A percentile compares a stretch with the other conserved stretches of the same genome.
These are phyloP conservation scores for Manis crassicaudata DNA, from an alignment of 2,797 vertebrate genomes.

Conservation along the genomic window DNA sequence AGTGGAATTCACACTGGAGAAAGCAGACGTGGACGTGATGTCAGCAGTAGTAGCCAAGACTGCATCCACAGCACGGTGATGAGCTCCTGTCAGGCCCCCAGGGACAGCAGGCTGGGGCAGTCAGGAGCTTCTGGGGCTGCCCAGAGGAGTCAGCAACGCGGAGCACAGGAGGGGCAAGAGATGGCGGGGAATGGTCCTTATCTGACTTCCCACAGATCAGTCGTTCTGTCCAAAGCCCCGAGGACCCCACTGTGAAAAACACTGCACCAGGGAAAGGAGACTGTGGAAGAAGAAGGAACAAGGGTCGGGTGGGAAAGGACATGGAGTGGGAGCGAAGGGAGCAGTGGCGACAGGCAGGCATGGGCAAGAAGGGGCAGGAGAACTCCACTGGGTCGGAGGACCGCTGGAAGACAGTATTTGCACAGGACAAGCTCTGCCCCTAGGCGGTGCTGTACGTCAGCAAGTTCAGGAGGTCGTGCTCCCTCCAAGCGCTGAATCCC, in stretches of 20 bases:
- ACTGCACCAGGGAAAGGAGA: not conserved
- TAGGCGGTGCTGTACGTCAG: conserved; percentile 78
- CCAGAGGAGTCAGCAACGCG: not conserved
- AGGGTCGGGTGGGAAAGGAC: conserved; percentile 8
- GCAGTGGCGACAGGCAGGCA: not conserved
- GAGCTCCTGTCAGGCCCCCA: not conserved
- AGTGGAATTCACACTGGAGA: not conserved
- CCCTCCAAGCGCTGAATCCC: not conserved
- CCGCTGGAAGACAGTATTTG: not conserved
- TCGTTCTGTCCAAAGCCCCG: conserved; percentile 57
- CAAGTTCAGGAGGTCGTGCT: not conserved
- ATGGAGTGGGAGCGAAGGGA: not conserved
- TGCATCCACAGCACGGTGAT: rapidly evolving
- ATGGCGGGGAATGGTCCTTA: conserved; percentile 49
- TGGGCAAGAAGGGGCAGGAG: not conserved
- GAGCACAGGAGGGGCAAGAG: not conserved
- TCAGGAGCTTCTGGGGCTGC: not conserved
- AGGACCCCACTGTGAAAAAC: conserved; percentile 36
- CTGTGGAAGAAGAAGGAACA: not conserved
- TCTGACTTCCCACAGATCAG: conserved; percentile 56
- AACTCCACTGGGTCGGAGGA: not conserved
- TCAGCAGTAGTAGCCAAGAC: not conserved
- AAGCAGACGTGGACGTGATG: rapidly evolving
- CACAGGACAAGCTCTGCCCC: conserved; percentile 17
- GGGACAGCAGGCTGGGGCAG: not conserved